Conservation (phyloP, 2,888 invertebrate genomes). For the Peribatodes rhomboidaria region DNA sequence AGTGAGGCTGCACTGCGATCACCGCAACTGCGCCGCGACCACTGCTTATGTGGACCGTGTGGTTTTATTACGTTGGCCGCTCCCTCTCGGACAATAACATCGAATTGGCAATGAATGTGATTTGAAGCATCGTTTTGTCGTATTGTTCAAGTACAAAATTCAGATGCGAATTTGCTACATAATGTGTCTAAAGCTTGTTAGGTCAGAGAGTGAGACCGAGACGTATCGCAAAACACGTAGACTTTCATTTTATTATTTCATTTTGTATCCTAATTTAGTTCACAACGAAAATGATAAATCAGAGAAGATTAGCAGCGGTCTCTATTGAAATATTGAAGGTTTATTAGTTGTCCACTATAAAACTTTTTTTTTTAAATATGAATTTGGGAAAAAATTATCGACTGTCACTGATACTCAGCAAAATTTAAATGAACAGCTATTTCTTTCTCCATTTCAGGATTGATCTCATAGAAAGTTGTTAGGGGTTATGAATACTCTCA, state of each 20-base stretch:
- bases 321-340: neutral
- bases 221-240: neutral
- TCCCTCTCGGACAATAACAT: slow-evolving; percentile 37
- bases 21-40: slow-evolving; percentile 42
- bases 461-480: too few relatives aligned
- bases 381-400: too few relatives aligned
- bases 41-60: slow-evolving; percentile 35
- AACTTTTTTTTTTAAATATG: too few relatives aligned
- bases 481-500: too few relatives aligned
- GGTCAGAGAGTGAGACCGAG: neutral
- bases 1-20: slow-evolving; percentile 34
- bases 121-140: slow-evolving; percentile 34
- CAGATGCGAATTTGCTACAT: neutral
- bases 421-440: too few relatives aligned
- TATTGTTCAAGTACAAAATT: slow-evolving; percentile 27
- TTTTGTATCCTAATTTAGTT: neutral
- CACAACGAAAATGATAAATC: neutral
- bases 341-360: slow-evolving; percentile 1
- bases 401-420: too few relatives aligned
- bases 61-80: slow-evolving; percentile 35
- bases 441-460: too few relatives aligned
- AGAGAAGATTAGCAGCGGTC: neutral
- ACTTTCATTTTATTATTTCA: neutral
- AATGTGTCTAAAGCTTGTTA: neutral
- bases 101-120: slow-evolving; percentile 42